Conservation (phyloP, 2,797 vertebrate species). For the Steatocranus sp. region DNA sequence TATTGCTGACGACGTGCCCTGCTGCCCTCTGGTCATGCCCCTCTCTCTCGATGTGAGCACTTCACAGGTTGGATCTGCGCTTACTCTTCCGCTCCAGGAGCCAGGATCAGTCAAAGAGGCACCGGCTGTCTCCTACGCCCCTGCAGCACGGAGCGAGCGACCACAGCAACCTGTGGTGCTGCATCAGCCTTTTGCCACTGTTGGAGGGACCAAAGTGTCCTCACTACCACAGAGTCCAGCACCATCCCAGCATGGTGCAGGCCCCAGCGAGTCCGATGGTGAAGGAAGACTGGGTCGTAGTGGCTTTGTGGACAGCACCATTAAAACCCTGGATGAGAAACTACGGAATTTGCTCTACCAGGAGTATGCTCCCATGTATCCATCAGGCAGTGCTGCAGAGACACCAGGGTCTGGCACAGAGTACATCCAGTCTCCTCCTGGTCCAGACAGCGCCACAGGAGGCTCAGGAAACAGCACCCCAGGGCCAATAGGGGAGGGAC, state of each 20-base stretch:
- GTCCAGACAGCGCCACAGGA: slow-evolving; percentile 69
- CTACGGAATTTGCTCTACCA: slow-evolving; percentile 94
- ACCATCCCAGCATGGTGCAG: slow-evolving; percentile 67
- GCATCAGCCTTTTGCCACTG: slow-evolving; percentile 76
- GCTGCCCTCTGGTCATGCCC: slow-evolving; percentile 78
- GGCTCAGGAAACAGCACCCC: slow-evolving; percentile 78
- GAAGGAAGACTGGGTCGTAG: slow-evolving; percentile 84
- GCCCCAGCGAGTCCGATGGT: slow-evolving; percentile 82
- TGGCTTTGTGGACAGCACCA: slow-evolving; percentile 94
- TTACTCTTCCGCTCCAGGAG: slow-evolving; percentile 66
- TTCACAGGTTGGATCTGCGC: slow-evolving; percentile 58
- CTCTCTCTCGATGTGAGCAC: slow-evolving; percentile 70
- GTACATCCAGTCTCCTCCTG: slow-evolving; percentile 83
- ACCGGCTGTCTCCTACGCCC: slow-evolving; percentile 53
- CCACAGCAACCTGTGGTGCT: slow-evolving; percentile 75
- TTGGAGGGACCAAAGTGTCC: slow-evolving; percentile 70
- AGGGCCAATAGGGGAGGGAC: slow-evolving; percentile 71
- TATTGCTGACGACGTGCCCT: slow-evolving; percentile 70
- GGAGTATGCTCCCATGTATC: slow-evolving; percentile 82
- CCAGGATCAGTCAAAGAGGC: slow-evolving; percentile 54
- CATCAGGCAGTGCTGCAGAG: slow-evolving; percentile 72
- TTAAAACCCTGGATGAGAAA: slow-evolving; percentile 96
- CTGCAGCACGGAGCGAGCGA: slow-evolving; percentile 51
- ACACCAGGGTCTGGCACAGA: slow-evolving; percentile 79
- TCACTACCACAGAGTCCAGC: slow-evolving; percentile 81